A percentile compares a stretch with the other conserved stretches of the same genome.
Conservation (phyloP, 2,888 invertebrate genomes). For the Pilophorus perplexus region DNA sequence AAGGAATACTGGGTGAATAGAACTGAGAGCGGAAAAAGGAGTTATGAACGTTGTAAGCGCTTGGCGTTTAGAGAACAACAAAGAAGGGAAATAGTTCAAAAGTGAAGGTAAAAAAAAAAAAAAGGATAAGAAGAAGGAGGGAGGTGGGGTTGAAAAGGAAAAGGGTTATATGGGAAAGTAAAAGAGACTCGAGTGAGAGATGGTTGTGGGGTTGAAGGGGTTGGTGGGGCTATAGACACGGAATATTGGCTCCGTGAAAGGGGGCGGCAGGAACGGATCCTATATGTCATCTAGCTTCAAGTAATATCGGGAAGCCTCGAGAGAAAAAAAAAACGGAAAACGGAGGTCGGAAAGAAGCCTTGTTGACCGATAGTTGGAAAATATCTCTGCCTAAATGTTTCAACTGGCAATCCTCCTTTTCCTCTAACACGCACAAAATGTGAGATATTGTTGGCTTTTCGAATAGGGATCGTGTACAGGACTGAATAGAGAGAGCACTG, state of each 20-base stretch:
- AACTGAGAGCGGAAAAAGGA: not conserved
- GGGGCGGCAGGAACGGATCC: constrained; percentile 34
- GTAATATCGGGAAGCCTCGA: constrained; percentile 29
- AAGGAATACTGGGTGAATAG: too few relatives aligned
- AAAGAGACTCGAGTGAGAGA: not conserved
- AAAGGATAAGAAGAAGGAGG: constrained; percentile 2
- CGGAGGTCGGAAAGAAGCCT: not conserved
- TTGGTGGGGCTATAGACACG: constrained; percentile 19
- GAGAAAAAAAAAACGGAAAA: not conserved
- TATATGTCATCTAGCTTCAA: constrained; percentile 34
- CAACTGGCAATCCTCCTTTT: constrained; percentile 8
- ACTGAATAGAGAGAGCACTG: too few relatives aligned
- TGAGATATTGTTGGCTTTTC: too few relatives aligned
- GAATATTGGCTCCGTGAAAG: constrained; percentile 38
- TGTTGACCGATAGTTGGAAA: constrained; percentile 27
- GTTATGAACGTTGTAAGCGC: constrained; percentile 29
- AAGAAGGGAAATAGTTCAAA: constrained; percentile 32
- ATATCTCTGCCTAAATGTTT: constrained; percentile 15
- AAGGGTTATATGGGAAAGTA: not conserved
- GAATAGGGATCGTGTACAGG: too few relatives aligned
- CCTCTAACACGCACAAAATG: too few relatives aligned
- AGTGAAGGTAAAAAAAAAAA: constrained; percentile 17
- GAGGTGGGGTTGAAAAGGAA: too few relatives aligned
- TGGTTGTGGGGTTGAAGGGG: constrained; percentile 13
- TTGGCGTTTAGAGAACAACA: constrained; percentile 31